phyloP scores from a whole-genome alignment of 2,797 vertebrate species.

The Schizothorax lantsangensis region DNA sequence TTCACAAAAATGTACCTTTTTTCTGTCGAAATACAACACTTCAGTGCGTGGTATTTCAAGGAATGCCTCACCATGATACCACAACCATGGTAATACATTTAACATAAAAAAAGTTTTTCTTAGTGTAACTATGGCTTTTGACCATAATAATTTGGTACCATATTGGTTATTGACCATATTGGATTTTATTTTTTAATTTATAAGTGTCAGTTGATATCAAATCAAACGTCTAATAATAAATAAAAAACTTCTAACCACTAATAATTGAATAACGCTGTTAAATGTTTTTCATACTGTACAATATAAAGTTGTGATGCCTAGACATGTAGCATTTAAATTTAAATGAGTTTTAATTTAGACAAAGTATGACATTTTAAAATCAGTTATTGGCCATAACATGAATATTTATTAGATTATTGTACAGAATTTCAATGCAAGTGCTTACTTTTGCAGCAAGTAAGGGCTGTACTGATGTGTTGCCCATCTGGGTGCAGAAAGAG shows the following conservation, averaged over 20 bases:
- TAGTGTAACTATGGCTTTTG: background rate
- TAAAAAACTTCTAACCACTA: too few species aligned
- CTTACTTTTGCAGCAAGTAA: background rate
- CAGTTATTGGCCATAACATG: background rate
- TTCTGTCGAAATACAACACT: background rate
- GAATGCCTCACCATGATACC: background rate
- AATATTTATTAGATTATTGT: background rate
- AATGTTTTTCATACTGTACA: background rate
- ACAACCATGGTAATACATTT: background rate
- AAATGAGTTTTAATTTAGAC: background rate
- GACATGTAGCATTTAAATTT: background rate
- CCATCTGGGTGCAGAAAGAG: conserved; percentile 8
- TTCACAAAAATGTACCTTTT: background rate
- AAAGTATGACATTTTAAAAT: background rate
- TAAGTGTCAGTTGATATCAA: background rate
- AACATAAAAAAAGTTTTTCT: too few species aligned
- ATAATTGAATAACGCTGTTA: background rate
- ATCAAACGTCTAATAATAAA: too few species aligned
- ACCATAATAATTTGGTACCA: too few species aligned
- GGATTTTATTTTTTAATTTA: background rate
- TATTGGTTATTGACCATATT: background rate
- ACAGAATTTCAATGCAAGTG: background rate
- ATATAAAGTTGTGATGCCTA: background rate
- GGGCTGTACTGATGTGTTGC: background rate
- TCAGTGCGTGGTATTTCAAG: background rate